Evolutionary conservation across 2,888 invertebrate genomes (phyloP).

Genomic region (Acleris cristana): DNA sequence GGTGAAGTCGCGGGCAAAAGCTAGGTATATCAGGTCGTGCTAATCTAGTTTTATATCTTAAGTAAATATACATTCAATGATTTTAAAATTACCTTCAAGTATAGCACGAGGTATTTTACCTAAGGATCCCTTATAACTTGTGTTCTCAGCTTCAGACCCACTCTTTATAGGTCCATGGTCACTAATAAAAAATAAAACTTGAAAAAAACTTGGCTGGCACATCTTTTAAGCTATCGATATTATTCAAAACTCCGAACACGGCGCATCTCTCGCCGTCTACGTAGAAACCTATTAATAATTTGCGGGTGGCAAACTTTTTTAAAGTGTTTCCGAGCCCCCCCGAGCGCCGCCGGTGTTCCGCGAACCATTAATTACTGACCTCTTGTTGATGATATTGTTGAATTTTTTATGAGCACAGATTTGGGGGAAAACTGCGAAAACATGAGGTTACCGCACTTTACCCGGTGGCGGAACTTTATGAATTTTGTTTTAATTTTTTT

Average conservation of each 20-base stretch:
- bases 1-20: background rate
- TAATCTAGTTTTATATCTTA: too few relatives aligned
- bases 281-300: constrained; percentile 80
- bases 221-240: constrained; percentile 28
- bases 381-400: constrained; percentile 70
- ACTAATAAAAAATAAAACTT: too few relatives aligned
- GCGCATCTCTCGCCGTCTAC: constrained; percentile 55
- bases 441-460: constrained; percentile 28
- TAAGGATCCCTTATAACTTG: too few relatives aligned
- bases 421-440: constrained; percentile 45
- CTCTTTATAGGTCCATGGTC: too few relatives aligned
- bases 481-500: constrained; percentile 33
- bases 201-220: background rate
- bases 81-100: too few relatives aligned
- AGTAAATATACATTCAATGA: too few relatives aligned
- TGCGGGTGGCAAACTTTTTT: constrained; percentile 75
- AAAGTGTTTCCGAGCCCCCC: constrained; percentile 73
- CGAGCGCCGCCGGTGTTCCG: constrained; percentile 45
- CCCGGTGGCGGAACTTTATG: constrained; percentile 18
- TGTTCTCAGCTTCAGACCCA: too few relatives aligned
- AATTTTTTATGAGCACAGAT: constrained; percentile 61
- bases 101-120: too few relatives aligned
- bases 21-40: too few relatives aligned
- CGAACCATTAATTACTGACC: constrained; percentile 68
- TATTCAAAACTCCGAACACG: constrained; percentile 2